A percentile compares a stretch with the other conserved stretches of the same genome.
phyloP scores from a whole-genome alignment of 64 coral and sea anemone species.

The Actinia equina region DNA sequence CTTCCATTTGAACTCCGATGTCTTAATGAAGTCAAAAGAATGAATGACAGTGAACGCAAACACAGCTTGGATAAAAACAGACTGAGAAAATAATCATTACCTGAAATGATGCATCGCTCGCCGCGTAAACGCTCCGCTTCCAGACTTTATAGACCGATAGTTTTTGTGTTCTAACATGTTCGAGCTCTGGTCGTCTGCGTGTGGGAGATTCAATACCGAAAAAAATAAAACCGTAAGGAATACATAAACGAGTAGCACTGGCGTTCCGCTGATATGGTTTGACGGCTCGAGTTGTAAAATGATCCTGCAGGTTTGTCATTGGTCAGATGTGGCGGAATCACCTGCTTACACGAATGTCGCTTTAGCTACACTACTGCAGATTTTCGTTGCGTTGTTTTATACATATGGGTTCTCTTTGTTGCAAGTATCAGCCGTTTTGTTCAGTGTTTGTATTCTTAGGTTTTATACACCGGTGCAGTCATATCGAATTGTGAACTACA shows the following conservation, averaged over 20 bases:
- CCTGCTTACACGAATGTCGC: not conserved
- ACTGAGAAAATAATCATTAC: not conserved
- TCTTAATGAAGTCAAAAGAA: conserved; percentile 1
- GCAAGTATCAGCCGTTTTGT: not conserved
- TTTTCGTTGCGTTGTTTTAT: not conserved
- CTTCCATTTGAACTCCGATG: not conserved
- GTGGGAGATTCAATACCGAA: not conserved
- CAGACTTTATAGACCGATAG: not conserved
- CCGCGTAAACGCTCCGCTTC: not conserved
- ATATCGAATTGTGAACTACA: not conserved
- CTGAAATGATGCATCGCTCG: not conserved
- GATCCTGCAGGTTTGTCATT: not conserved
- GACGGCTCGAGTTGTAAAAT: conserved; percentile 6
- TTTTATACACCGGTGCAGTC: not conserved
- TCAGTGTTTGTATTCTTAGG: not conserved
- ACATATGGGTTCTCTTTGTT: not conserved
- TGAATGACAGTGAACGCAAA: conserved; percentile 9
- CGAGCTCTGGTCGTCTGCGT: too few relatives aligned
- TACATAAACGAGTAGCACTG: not conserved
- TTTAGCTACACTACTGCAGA: not conserved
- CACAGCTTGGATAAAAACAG: not conserved
- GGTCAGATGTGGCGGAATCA: not conserved
- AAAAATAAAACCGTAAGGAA: not conserved
- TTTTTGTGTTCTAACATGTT: not conserved
- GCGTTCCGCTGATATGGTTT: not conserved